These are phyloP conservation scores for Ectemnius lituratus DNA, from an alignment of 2,888 invertebrate species.

Conservation along the genomic window DNA sequence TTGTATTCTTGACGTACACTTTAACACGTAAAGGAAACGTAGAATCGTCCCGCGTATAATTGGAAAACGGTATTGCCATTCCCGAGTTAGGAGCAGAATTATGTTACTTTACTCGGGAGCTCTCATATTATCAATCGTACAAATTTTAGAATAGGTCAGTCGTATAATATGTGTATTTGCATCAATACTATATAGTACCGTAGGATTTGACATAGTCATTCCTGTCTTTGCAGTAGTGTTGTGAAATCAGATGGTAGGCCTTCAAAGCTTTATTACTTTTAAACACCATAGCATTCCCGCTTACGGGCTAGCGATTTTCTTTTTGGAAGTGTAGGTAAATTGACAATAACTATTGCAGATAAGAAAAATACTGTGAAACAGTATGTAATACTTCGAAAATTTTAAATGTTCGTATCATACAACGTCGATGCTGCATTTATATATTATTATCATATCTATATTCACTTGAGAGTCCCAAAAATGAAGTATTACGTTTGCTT, in stretches of 20 bases:
- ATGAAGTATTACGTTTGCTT: conserved; percentile 9
- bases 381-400: conserved; percentile 16
- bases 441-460: conserved; percentile 19
- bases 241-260: no score
- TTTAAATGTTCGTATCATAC: conserved; percentile 24
- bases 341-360: conserved; percentile 10
- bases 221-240: neutral
- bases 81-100: no score
- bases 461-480: conserved; percentile 27
- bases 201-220: neutral
- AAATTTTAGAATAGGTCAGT: conserved; percentile 3
- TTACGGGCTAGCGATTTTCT: conserved; percentile 12
- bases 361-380: conserved; percentile 40
- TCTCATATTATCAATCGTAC: neutral
- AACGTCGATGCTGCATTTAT: conserved; percentile 13
- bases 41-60: no score
- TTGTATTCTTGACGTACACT: no score
- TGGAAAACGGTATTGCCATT: no score
- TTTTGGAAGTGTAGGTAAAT: conserved; percentile 24
- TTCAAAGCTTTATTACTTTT: conserved; percentile 19
- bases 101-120: no score
- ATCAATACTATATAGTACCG: conserved; percentile 2
- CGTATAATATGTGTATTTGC: conserved; percentile 1
- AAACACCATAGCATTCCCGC: conserved; percentile 25
- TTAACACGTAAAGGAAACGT: no score